These are phyloP conservation scores for Ochropleura leucogaster DNA, from an alignment of 2,888 invertebrate species.

Conservation along the genomic window DNA sequence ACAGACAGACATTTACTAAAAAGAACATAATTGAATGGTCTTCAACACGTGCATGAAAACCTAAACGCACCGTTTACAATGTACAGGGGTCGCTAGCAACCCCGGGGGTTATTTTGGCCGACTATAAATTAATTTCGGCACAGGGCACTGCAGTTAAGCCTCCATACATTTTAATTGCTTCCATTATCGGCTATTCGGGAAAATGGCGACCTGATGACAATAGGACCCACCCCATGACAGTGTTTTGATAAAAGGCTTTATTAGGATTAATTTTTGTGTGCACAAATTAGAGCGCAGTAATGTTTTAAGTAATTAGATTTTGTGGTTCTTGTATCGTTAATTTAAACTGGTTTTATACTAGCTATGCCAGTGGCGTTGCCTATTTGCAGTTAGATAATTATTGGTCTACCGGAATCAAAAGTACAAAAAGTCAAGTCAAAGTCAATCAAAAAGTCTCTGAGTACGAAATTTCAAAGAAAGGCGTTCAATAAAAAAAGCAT, in stretches of 20 bases:
- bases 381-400: too few relatives aligned
- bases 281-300: constrained; percentile 36
- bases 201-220: constrained; percentile 86
- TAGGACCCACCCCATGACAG: constrained; percentile 73
- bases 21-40: constrained; percentile 59
- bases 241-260: constrained; percentile 78
- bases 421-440: too few relatives aligned
- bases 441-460: too few relatives aligned
- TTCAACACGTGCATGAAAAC: constrained; percentile 65
- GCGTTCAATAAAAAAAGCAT: too few relatives aligned
- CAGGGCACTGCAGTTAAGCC: constrained; percentile 89
- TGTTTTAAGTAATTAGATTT: constrained; percentile 26
- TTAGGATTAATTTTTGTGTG: constrained; percentile 74
- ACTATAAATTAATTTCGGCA: constrained; percentile 89
- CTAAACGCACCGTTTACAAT: constrained; percentile 80
- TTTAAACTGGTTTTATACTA: not conserved
- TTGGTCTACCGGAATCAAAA: not conserved
- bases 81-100: constrained; percentile 66
- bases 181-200: constrained; percentile 88
- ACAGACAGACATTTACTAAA: constrained; percentile 28
- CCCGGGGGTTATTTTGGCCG: constrained; percentile 85
- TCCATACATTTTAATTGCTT: constrained; percentile 90
- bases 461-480: too few relatives aligned
- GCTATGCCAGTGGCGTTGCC: too few relatives aligned
- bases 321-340: not conserved